Evolutionary conservation across 2,797 vertebrate species (phyloP).

Genomic region (Petrocephalus schoutedeni): DNA sequence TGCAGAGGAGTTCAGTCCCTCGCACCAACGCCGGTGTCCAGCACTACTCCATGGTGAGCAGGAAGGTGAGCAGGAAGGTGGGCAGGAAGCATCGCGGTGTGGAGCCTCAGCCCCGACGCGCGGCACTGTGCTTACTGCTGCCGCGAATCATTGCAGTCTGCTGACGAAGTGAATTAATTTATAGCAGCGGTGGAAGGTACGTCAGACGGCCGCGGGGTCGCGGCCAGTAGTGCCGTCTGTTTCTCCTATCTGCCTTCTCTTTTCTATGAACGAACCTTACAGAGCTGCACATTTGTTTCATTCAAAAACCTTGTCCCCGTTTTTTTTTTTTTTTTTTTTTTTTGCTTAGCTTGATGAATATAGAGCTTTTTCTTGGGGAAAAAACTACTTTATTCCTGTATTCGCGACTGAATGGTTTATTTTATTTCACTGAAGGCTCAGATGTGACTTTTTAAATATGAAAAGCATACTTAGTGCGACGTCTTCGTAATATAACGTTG

Average conservation of each 20-base stretch:
- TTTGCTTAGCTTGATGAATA: neutral
- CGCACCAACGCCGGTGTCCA: slow-evolving; percentile 42
- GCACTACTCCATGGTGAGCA: slow-evolving; percentile 50
- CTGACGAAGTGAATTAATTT: slow-evolving; percentile 67
- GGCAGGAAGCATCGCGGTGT: slow-evolving; percentile 62
- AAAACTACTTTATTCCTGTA: neutral
- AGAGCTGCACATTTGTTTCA: neutral
- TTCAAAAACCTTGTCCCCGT: neutral
- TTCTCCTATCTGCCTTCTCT: neutral
- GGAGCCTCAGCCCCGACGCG: slow-evolving; percentile 44
- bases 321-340: neutral
- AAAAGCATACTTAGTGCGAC: neutral
- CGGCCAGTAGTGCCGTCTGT: slow-evolving; percentile 17
- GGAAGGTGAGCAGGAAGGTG: slow-evolving; percentile 35
- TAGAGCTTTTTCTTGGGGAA: neutral
- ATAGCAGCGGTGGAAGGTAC: slow-evolving; percentile 61
- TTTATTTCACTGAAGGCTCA: neutral
- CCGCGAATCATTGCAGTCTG: slow-evolving; percentile 60
- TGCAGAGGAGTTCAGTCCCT: slow-evolving; percentile 45
- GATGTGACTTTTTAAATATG: neutral
- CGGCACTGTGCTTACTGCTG: slow-evolving; percentile 52
- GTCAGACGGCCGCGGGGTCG: slow-evolving; percentile 67
- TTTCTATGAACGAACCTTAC: neutral
- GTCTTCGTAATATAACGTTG: too few species aligned
- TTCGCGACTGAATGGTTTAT: neutral